Evolutionary conservation across 35 echinoderm and acorn worm genomes (phyloP), one percentile per base, ranked within the genome.

Genomic region (Apostichopus californicus): DNA sequence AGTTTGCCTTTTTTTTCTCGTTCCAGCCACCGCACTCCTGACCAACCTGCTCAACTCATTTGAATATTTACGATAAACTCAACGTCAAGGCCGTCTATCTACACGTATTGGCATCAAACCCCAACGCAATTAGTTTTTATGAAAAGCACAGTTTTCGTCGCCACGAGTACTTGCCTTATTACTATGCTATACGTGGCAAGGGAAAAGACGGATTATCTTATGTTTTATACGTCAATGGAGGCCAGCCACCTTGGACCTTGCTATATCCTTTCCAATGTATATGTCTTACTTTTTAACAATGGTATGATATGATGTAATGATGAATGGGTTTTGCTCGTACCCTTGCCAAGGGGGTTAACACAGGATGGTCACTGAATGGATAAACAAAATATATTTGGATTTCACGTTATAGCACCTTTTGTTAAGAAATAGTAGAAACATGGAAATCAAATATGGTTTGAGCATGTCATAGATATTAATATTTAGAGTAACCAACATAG

Each of bases 241-340:
- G 97, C 1, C 95, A 96, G 77, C 94, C 97, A 73, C 97, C 97
- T n/a, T 98, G 97, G 97, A 96, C 94, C 14, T 66, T 98, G 15
- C 92, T 98, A 98, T 98, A 98, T 98, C 97, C 97, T 98, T 98
- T 98, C 5, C 13, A 77, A 34, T 46, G 3, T 92, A 4, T 25
- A 25, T 25, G 24, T 25, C 24, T 25, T 25, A 25, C 24, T 25
- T 25, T 25, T 25, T 25, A 25, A 25, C 24, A 25, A 25, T 25
- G 24, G 24, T 25, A 1, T 0, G 24, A 25, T 25, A 1, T 0
- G 24, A 25, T 25, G 24, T 25, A 25, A 25, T 25, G 24, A 25
- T 25, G 0, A 25, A 25, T 25, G 24, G 24, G 24, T 0, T 25
- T 25, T 25, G 24, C 24, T 25, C 24, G 24, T 25, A 25, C 24